Conservation (phyloP, 2,113 vertebrate species). For the Cinclus mexicanus region DNA sequence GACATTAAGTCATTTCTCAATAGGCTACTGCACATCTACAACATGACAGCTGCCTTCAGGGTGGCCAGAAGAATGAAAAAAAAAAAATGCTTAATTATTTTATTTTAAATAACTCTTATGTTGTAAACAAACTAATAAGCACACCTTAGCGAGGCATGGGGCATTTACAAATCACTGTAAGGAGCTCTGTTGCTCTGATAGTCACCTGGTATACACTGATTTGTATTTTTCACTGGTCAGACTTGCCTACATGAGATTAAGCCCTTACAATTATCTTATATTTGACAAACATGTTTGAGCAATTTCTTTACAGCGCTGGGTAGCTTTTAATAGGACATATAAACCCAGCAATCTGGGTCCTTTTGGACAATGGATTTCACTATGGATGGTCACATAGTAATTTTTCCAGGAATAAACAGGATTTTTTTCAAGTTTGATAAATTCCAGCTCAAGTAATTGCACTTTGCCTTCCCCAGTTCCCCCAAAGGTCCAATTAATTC, state of each 20-base stretch:
- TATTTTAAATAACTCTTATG: neutral
- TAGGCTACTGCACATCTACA: neutral
- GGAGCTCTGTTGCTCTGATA: neutral
- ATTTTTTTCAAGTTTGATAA: neutral
- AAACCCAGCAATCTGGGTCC: neutral
- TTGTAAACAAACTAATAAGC: neutral
- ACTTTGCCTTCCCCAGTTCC: neutral
- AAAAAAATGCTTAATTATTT: neutral
- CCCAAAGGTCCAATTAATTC: conserved; percentile 45
- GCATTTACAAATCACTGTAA: neutral
- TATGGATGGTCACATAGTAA: neutral
- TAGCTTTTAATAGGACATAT: neutral
- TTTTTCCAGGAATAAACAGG: conserved; percentile 5
- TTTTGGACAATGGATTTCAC: neutral
- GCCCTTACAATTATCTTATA: neutral
- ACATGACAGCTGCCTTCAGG: neutral
- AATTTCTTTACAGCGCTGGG: neutral
- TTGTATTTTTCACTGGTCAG: neutral
- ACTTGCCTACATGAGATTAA: neutral
- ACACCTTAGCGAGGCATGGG: neutral
- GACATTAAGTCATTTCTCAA: neutral
- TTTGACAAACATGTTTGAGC: neutral
- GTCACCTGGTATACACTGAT: neutral
- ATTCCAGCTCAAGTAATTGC: conserved; percentile 25
- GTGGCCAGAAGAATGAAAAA: neutral